These are phyloP conservation scores for Apostichopus parvimensis DNA, from an alignment of 35 echinoderm and acorn worm species.

Conservation along the genomic window DNA sequence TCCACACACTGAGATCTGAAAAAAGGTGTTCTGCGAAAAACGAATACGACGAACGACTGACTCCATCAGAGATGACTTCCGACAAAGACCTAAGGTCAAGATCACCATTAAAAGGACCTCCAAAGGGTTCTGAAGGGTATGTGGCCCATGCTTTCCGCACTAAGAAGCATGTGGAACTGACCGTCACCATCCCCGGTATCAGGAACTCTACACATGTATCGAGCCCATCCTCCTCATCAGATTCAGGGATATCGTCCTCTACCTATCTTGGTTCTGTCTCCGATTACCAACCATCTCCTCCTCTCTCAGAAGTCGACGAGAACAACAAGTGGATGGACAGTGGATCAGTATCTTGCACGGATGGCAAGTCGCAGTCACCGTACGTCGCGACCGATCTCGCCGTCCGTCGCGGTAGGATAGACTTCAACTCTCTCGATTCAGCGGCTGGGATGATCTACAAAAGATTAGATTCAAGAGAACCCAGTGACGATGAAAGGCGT, in stretches of 20 bases:
- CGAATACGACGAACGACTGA: background rate
- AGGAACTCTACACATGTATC: background rate
- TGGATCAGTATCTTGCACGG: background rate
- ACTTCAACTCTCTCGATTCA: background rate
- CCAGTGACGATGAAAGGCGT: background rate
- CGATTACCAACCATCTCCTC: slow-evolving; percentile 16
- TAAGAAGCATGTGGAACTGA: background rate
- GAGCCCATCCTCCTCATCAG: slow-evolving; percentile 14
- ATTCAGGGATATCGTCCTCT: slow-evolving; percentile 37
- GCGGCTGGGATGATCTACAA: background rate
- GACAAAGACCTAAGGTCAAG: background rate
- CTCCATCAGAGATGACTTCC: background rate
- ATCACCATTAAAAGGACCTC: background rate
- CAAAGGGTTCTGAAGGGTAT: background rate
- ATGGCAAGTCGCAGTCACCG: background rate
- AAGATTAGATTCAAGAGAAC: slow-evolving; percentile 12
- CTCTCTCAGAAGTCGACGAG: background rate
- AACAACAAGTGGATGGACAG: background rate
- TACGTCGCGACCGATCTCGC: slow-evolving; percentile 14
- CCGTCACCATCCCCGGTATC: background rate
- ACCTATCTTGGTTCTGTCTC: slow-evolving; percentile 31
- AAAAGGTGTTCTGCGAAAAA: background rate
- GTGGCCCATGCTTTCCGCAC: background rate
- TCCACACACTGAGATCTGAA: background rate
- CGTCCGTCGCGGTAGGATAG: background rate